A percentile compares a stretch with the other conserved stretches of the same genome.
Conservation (phyloP, 1,140 invertebrate species). For the Drosophila suzukii region DNA sequence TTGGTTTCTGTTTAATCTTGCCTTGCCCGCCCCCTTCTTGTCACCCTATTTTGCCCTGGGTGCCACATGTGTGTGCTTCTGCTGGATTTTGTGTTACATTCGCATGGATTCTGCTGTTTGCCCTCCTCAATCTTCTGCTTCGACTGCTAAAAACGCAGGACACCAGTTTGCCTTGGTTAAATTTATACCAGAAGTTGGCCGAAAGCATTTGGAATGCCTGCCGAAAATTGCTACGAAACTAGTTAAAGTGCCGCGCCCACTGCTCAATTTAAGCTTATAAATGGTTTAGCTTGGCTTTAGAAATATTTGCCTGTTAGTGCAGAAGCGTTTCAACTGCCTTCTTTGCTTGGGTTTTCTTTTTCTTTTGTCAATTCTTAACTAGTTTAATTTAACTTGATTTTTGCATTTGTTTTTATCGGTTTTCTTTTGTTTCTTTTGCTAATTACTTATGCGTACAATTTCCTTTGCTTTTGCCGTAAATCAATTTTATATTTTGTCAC, state of each 20-base stretch:
- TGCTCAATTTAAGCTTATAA: slow-evolving; percentile 32
- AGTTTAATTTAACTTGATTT: slow-evolving; percentile 44
- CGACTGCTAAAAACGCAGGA: slow-evolving; percentile 44
- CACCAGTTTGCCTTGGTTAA: slow-evolving; percentile 19
- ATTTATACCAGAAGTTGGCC: slow-evolving; percentile 60
- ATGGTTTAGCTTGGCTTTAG: slow-evolving; percentile 64
- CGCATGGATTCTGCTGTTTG: slow-evolving; percentile 10
- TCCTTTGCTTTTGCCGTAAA: slow-evolving; percentile 47
- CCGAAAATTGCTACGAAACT: slow-evolving; percentile 62
- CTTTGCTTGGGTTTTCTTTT: slow-evolving; percentile 4
- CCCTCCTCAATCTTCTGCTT: slow-evolving; percentile 28
- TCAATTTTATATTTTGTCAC: slow-evolving; percentile 56
- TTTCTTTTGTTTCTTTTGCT: slow-evolving; percentile 35
- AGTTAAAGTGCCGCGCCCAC: slow-evolving; percentile 39
- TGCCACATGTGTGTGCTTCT: slow-evolving; percentile 16
- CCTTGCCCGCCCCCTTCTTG: slow-evolving; percentile 19
- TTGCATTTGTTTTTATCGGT: slow-evolving; percentile 10
- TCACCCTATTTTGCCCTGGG: slow-evolving; percentile 11
- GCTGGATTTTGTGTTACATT: slow-evolving; percentile 16
- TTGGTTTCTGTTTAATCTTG: slow-evolving; percentile 30
- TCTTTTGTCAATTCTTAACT: slow-evolving; percentile 58
- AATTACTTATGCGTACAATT: slow-evolving; percentile 44
- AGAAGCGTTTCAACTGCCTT: slow-evolving; percentile 53
- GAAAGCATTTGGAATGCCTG: slow-evolving; percentile 77
- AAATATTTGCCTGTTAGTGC: slow-evolving; percentile 65